These are phyloP conservation scores for Dinomys branickii DNA, from an alignment of 2,113 vertebrate genomes.

Conservation along the genomic window DNA sequence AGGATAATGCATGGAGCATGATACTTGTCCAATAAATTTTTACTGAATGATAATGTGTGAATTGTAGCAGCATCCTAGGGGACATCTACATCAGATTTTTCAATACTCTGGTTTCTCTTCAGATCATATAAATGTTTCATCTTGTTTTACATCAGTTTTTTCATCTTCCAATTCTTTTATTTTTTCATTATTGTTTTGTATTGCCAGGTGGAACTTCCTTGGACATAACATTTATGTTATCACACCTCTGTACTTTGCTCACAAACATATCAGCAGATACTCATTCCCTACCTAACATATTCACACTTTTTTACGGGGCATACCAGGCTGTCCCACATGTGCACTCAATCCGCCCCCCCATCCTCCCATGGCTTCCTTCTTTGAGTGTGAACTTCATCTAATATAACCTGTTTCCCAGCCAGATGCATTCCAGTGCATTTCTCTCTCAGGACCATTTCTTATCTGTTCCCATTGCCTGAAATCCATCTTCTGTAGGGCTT, in stretches of 20 bases:
- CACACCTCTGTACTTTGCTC: background rate
- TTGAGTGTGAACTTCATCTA: background rate
- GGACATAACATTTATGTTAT: background rate
- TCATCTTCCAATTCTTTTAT: background rate
- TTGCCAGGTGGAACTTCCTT: background rate
- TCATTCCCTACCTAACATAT: background rate
- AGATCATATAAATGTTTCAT: too few species aligned
- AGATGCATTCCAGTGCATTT: background rate
- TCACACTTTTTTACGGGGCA: background rate
- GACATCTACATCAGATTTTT: background rate
- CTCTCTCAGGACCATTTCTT: background rate
- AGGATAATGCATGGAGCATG: background rate
- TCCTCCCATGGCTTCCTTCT: background rate
- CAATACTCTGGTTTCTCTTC: too few species aligned
- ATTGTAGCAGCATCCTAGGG: background rate
- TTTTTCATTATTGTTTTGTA: too few species aligned
- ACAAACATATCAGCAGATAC: background rate
- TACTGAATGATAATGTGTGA: background rate
- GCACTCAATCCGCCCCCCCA: background rate
- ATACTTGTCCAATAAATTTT: background rate
- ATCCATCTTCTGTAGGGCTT: background rate
- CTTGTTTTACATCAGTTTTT: too few species aligned
- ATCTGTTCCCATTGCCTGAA: background rate
- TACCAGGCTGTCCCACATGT: background rate
- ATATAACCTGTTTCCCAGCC: background rate